A percentile compares a stretch with the other conserved stretches of the same genome.
Evolutionary conservation across 1,140 invertebrate species (phyloP).

Genomic region (Meloidogyne floridensis): DNA sequence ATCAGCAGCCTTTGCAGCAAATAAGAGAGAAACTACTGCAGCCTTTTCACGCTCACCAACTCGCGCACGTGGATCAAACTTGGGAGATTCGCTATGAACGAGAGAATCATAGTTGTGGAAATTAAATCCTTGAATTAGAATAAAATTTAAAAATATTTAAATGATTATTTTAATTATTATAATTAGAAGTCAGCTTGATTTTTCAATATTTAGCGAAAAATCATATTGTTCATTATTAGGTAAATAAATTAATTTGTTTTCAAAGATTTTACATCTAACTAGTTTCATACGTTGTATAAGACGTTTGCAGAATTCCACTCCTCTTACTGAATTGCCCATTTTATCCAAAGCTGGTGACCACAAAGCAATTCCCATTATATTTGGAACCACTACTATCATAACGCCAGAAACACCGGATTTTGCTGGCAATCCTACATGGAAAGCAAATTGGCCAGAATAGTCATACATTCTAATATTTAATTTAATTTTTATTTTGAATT

Average conservation of each 20-base stretch:
- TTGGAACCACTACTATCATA: conserved; percentile 89
- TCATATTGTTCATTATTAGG: no score
- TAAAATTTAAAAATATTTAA: conserved; percentile 15
- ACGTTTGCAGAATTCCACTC: conserved; percentile 82
- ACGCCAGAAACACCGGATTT: conserved; percentile 90
- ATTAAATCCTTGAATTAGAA: conserved; percentile 47
- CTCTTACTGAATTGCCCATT: conserved; percentile 84
- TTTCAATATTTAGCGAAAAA: no score
- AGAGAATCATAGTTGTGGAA: conserved; percentile 76
- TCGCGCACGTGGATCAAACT: conserved; percentile 72
- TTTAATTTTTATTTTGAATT: neutral
- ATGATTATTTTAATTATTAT: neutral
- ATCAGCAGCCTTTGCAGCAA: conserved; percentile 90
- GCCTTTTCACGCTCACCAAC: conserved; percentile 87
- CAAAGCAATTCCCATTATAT: conserved; percentile 89
- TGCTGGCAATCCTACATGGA: conserved; percentile 86
- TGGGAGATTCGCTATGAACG: conserved; percentile 78
- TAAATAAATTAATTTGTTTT: no score
- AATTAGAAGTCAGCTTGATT: no score
- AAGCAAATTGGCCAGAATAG: conserved; percentile 51
- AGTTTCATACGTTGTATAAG: neutral
- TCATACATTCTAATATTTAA: conserved; percentile 72
- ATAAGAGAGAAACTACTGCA: conserved; percentile 85
- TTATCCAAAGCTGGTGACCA: conserved; percentile 89
- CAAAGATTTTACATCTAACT: no score